Percentiles rank a stretch among this genome's conserved stretches.
phyloP scores from a whole-genome alignment of 2,113 vertebrate genomes.

The Euleptes europaea region DNA sequence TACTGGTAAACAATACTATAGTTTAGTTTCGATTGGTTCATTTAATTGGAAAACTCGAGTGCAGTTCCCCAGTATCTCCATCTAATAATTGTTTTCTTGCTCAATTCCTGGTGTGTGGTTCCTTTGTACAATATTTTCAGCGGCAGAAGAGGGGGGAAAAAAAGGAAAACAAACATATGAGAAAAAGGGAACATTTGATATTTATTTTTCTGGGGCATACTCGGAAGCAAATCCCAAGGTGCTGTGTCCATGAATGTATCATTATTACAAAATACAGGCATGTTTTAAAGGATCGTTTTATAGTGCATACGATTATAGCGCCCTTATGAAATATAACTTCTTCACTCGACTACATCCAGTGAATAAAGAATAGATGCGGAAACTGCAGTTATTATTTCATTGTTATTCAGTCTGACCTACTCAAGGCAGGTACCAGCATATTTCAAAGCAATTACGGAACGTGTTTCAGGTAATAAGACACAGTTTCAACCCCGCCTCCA shows the following conservation, averaged over 20 bases:
- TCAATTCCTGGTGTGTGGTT: not conserved
- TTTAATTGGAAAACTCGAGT: not conserved
- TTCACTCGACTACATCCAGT: not conserved
- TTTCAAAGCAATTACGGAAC: not conserved
- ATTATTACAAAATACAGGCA: not conserved
- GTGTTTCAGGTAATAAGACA: not conserved
- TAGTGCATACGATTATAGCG: not conserved
- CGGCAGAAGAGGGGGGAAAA: too few species aligned
- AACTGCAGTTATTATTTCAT: not conserved
- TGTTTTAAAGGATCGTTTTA: slow-evolving; percentile 16
- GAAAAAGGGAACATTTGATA: not conserved
- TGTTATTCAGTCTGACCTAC: not conserved
- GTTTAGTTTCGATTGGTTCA: not conserved
- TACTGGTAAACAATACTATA: not conserved
- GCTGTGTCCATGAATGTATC: not conserved
- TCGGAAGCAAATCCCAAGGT: not conserved
- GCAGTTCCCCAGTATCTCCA: not conserved
- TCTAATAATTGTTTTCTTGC: not conserved
- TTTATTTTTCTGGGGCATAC: not conserved
- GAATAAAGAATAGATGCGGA: not conserved
- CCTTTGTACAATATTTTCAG: not conserved
- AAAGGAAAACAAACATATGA: not conserved
- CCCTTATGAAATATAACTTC: not conserved
- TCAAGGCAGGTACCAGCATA: not conserved
- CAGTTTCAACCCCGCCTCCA: not conserved